Evolutionary conservation across 2,113 vertebrate genomes (phyloP).

Genomic region (Talpa occidentalis): DNA sequence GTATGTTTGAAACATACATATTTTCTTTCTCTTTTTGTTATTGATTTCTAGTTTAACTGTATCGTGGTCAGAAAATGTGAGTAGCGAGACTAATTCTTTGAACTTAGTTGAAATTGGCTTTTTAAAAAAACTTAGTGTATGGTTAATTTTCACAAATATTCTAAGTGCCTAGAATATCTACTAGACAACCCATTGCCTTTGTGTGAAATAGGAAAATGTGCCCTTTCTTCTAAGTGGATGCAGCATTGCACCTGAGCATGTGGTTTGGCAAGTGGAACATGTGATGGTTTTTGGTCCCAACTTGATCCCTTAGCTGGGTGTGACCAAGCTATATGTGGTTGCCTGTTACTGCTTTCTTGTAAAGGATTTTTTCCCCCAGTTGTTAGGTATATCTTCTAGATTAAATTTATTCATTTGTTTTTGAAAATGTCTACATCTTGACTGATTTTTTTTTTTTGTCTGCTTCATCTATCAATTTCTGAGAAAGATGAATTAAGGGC

Average conservation of each 20-base stretch:
- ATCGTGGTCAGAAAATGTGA: background rate
- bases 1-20: background rate
- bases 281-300: background rate
- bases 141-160: background rate
- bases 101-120: background rate
- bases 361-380: slow-evolving; percentile 42
- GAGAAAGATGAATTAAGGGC: slow-evolving; percentile 7
- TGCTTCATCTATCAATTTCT: slow-evolving; percentile 27
- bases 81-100: background rate
- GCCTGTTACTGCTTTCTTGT: slow-evolving; percentile 2
- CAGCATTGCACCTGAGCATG: background rate
- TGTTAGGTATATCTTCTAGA: slow-evolving; percentile 5
- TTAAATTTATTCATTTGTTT: background rate
- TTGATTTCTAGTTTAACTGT: background rate
- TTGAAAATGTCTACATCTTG: slow-evolving; percentile 25
- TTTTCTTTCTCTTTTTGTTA: background rate
- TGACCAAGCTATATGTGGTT: background rate
- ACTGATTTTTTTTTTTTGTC: background rate
- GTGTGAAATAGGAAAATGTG: background rate
- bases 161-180: background rate
- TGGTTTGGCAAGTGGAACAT: background rate
- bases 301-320: background rate
- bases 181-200: background rate
- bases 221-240: background rate
- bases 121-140: background rate